These are phyloP conservation scores for Chirona hameri DNA, from an alignment of 2,888 invertebrate genomes.

Conservation along the genomic window DNA sequence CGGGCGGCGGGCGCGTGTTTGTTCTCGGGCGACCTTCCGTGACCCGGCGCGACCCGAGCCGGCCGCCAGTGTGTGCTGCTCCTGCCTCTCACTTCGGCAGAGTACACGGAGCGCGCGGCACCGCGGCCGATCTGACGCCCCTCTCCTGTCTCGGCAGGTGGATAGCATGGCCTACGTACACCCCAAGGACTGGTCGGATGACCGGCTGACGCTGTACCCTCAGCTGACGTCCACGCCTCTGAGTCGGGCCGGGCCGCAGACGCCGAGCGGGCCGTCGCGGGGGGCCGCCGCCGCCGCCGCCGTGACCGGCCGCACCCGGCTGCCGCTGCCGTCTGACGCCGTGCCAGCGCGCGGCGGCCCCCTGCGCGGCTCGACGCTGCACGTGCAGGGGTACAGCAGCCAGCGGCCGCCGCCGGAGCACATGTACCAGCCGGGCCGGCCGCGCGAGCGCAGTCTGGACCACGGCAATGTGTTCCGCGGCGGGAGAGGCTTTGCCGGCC, in stretches of 20 bases:
- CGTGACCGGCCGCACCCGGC: neutral
- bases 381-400: neutral
- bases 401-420: neutral
- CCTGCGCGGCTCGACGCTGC: neutral
- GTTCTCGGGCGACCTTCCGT: too few relatives aligned
- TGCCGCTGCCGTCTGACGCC: neutral
- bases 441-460: slow-evolving; percentile 10
- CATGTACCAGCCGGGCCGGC: neutral
- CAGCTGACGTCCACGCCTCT: neutral
- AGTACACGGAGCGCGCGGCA: too few relatives aligned
- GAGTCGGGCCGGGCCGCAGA: neutral
- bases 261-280: neutral
- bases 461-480: neutral
- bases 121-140: neutral
- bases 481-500: neutral
- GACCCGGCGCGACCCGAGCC: neutral
- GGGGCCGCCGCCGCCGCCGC: neutral
- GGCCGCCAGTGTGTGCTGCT: neutral
- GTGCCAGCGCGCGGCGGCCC: neutral
- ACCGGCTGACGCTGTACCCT: slow-evolving; percentile 25
- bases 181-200: slow-evolving; percentile 7
- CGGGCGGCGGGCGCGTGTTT: neutral
- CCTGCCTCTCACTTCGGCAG: too few relatives aligned
- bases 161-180: slow-evolving; percentile 12
- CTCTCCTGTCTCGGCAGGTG: neutral